phyloP scores from a whole-genome alignment of 2,888 invertebrate genomes.

The Galerucella nymphaeae region DNA sequence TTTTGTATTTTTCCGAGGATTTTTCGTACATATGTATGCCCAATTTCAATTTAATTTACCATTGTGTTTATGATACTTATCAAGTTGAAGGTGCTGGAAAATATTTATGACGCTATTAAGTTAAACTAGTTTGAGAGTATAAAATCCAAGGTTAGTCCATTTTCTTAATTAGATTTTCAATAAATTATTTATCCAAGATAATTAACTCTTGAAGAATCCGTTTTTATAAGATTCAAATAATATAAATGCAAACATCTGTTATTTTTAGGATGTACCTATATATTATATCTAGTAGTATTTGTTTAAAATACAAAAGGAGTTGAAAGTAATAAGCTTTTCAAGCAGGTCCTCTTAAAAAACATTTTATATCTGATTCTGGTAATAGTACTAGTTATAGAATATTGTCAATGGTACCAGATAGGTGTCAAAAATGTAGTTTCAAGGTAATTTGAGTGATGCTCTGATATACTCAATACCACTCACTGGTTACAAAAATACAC shows the following conservation, averaged over 20 bases:
- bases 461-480: neutral
- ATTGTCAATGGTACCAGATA: no score
- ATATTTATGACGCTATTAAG: conserved; percentile 8
- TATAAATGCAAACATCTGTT: neutral
- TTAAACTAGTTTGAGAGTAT: neutral
- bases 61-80: neutral
- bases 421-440: no score
- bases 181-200: neutral
- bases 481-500: neutral
- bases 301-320: no score
- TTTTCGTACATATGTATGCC: neutral
- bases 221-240: neutral
- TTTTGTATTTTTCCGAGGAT: neutral
- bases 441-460: no score
- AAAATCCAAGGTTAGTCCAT: neutral
- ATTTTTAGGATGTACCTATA: no score
- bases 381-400: no score
- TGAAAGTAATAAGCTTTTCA: no score
- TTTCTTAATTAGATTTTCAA: neutral
- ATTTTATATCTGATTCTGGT: no score
- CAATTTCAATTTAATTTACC: neutral
- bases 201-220: neutral
- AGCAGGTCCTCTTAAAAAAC: no score
- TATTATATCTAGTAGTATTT: no score
- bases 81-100: neutral